Conservation (phyloP, 2,113 vertebrate species). For the Regulus satrapa region DNA sequence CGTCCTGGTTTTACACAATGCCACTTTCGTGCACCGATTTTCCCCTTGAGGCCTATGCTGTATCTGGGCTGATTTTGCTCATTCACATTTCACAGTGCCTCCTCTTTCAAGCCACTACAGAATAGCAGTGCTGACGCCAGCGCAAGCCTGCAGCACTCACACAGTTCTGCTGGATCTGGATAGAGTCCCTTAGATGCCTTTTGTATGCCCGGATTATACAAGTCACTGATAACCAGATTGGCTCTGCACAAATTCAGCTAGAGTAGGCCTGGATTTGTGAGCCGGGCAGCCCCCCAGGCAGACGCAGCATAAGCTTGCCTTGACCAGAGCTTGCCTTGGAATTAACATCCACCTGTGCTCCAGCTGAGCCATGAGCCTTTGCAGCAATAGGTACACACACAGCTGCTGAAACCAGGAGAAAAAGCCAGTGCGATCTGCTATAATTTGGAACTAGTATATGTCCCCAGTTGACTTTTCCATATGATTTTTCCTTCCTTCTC, state of each 20-base stretch:
- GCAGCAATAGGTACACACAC: neutral
- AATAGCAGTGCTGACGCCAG: neutral
- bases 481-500: neutral
- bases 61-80: neutral
- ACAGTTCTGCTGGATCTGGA: neutral
- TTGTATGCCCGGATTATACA: neutral
- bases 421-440: neutral
- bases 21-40: neutral
- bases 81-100: neutral
- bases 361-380: neutral
- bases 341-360: conserved; percentile 19
- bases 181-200: neutral
- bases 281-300: neutral
- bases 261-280: neutral
- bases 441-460: neutral
- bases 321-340: neutral
- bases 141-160: neutral
- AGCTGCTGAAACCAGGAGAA: neutral
- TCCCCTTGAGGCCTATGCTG: neutral
- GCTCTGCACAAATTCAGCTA: neutral
- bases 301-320: too few species aligned
- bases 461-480: neutral
- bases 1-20: neutral
- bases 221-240: neutral
- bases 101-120: neutral